These are phyloP conservation scores for Volucella inanis DNA, from an alignment of 2,888 invertebrate genomes.

Conservation along the genomic window DNA sequence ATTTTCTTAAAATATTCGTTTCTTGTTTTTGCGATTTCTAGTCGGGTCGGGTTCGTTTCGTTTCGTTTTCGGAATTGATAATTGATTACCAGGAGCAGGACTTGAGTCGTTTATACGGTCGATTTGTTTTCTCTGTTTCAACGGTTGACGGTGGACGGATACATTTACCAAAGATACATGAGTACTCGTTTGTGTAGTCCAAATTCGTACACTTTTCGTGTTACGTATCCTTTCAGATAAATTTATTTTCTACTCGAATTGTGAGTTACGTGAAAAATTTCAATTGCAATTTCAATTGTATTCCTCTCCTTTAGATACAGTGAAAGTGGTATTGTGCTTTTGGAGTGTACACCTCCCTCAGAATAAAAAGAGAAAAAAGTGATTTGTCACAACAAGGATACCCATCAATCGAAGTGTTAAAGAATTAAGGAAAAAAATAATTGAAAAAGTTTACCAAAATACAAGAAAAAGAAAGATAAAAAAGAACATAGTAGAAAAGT, in stretches of 20 bases:
- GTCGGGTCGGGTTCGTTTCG: conserved; percentile 14
- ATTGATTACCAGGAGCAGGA: conserved; percentile 14
- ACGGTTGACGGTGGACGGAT: conserved; percentile 1
- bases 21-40: background rate
- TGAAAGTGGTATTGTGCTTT: conserved; percentile 11
- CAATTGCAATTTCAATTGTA: conserved; percentile 24
- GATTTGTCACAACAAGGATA: conserved; percentile 35
- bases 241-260: conserved; percentile 15
- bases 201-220: conserved; percentile 1
- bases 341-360: background rate
- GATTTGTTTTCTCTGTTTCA: conserved; percentile 30
- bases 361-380: conserved; percentile 11
- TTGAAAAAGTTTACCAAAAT: conserved; percentile 55
- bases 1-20: conserved; percentile 21
- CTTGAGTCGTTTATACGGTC: conserved; percentile 2
- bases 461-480: conserved; percentile 38
- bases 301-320: background rate
- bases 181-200: too few relatives aligned
- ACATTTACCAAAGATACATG: background rate
- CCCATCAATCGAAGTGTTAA: conserved; percentile 35
- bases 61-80: conserved; percentile 12
- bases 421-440: conserved; percentile 47
- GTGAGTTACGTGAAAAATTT: conserved; percentile 17
- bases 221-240: conserved; percentile 12
- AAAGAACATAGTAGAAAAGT: conserved; percentile 65